These are phyloP conservation scores for Penelope pileata DNA, from an alignment of 2,113 vertebrate genomes.

Conservation along the genomic window DNA sequence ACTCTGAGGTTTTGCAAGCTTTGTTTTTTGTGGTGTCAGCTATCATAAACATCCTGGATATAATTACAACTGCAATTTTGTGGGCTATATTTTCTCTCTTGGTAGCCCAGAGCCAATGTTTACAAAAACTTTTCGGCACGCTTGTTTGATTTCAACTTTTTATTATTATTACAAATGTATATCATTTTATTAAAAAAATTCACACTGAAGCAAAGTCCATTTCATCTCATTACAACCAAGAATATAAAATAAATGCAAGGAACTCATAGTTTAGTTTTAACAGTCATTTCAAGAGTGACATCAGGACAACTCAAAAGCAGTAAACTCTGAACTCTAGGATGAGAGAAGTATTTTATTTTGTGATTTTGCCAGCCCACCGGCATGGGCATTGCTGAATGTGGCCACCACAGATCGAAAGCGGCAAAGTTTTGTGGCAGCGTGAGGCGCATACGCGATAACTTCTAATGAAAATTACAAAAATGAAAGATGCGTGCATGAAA, in stretches of 20 bases:
- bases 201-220: constrained; percentile 83
- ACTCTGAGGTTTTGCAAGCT: constrained; percentile 38
- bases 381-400: background rate
- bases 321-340: constrained; percentile 67
- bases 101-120: background rate
- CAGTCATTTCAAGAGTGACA: constrained; percentile 88
- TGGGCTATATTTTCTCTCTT: background rate
- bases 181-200: constrained; percentile 74
- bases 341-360: constrained; percentile 47
- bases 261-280: constrained; percentile 86
- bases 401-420: constrained; percentile 12
- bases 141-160: constrained; percentile 58
- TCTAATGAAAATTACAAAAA: constrained; percentile 69
- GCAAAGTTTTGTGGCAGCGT: constrained; percentile 10
- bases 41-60: constrained; percentile 38
- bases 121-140: constrained; percentile 11
- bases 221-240: constrained; percentile 92
- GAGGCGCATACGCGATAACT: constrained; percentile 67
- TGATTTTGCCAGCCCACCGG: constrained; percentile 7
- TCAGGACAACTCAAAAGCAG: constrained; percentile 81
- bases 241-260: constrained; percentile 95
- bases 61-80: constrained; percentile 37
- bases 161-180: constrained; percentile 69
- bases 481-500: constrained; percentile 72
- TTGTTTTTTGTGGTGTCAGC: constrained; percentile 43